Percentiles rank a stretch among this genome's conserved stretches.
These are phyloP conservation scores for Helicorthomorpha holstii DNA, from an alignment of 1,140 invertebrate genomes.

Conservation along the genomic window DNA sequence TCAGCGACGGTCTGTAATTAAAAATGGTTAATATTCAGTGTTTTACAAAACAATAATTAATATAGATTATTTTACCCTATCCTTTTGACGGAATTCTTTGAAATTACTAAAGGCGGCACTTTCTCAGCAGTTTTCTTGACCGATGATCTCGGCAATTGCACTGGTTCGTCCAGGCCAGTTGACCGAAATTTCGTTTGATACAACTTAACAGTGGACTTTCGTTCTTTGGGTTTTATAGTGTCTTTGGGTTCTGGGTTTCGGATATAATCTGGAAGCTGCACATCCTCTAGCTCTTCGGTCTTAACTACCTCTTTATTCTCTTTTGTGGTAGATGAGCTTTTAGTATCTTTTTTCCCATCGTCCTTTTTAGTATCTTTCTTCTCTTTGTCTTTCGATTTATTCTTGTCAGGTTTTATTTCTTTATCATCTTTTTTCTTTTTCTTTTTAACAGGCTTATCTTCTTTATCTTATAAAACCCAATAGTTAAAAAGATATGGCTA, in stretches of 20 bases:
- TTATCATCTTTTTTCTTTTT: slow-evolving; percentile 6
- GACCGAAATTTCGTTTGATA: slow-evolving; percentile 73
- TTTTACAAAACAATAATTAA: too few species aligned
- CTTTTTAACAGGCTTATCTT: slow-evolving; percentile 29
- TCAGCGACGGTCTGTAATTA: too few species aligned
- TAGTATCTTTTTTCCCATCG: slow-evolving; percentile 28
- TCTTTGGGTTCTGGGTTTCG: slow-evolving; percentile 1
- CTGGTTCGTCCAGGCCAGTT: slow-evolving; percentile 54
- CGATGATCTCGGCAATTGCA: slow-evolving; percentile 43
- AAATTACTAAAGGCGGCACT: slow-evolving; percentile 10
- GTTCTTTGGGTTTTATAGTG: slow-evolving; percentile 17
- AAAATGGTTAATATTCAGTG: too few species aligned
- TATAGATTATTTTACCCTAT: slow-evolving; percentile 13
- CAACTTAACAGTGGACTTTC: slow-evolving; percentile 71
- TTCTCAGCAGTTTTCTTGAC: slow-evolving; percentile 18
- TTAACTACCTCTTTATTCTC: background rate
- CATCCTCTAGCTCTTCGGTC: slow-evolving; percentile 9
- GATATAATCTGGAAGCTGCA: slow-evolving; percentile 8
- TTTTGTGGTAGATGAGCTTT: background rate
- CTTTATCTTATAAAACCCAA: slow-evolving; percentile 20
- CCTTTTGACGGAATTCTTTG: slow-evolving; percentile 15
- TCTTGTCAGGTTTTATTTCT: slow-evolving; percentile 36
- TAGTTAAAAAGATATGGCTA: too few species aligned
- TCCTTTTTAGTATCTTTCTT: slow-evolving; percentile 9
- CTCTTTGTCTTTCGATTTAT: slow-evolving; percentile 27